Percentiles rank a stretch among this genome's conserved stretches.
These are phyloP conservation scores for Hippoglossus stenolepis DNA, from an alignment of 2,113 vertebrate species.

Conservation along the genomic window DNA sequence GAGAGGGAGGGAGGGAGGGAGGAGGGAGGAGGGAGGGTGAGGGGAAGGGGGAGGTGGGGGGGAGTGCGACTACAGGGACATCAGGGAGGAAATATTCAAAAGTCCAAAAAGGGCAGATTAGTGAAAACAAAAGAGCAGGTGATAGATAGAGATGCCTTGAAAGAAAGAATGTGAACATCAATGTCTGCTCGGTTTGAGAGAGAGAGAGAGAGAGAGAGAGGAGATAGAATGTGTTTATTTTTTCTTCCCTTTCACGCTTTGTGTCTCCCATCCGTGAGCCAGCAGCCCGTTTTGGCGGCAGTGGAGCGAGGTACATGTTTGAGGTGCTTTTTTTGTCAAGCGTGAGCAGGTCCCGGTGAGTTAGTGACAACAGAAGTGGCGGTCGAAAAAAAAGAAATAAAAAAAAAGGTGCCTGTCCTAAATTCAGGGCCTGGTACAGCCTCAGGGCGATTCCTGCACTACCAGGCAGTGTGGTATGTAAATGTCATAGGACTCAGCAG, in stretches of 20 bases:
- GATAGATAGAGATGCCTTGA: constrained; percentile 43
- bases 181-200: constrained; percentile 29
- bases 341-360: constrained; percentile 70
- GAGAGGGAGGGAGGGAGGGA: background rate
- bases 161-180: constrained; percentile 41
- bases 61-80: background rate
- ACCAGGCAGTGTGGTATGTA: constrained; percentile 77
- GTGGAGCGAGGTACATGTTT: constrained; percentile 71
- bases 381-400: constrained; percentile 6
- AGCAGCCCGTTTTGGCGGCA: constrained; percentile 56
- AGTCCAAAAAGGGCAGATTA: constrained; percentile 46
- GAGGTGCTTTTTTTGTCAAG: constrained; percentile 67
- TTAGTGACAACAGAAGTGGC: constrained; percentile 61
- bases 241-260: constrained; percentile 59
- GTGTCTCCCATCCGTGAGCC: constrained; percentile 57
- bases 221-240: constrained; percentile 28
- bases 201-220: constrained; percentile 15
- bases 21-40: background rate
- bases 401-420: constrained; percentile 71
- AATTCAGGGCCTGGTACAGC: constrained; percentile 75
- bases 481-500: constrained; percentile 79
- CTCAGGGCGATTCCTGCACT: constrained; percentile 71
- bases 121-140: constrained; percentile 66
- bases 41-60: constrained; percentile 1
- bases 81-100: constrained; percentile 36